Percentiles rank a stretch among this genome's conserved stretches.
These are phyloP conservation scores for Papilio xuthus DNA, from an alignment of 1,140 invertebrate species.

Conservation along the genomic window DNA sequence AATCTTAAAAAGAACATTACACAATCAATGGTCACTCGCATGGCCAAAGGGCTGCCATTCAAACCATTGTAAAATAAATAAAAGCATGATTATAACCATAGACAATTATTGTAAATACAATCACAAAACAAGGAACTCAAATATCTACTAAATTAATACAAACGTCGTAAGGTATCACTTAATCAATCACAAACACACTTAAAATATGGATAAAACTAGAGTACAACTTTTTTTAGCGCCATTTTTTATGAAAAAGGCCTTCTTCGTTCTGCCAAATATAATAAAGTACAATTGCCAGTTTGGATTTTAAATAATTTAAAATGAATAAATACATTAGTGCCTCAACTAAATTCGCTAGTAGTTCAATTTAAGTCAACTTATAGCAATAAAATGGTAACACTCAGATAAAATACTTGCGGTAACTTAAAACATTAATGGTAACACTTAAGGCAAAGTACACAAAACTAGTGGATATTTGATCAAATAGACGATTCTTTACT, in stretches of 20 bases:
- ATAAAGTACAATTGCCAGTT: slow-evolving; percentile 8
- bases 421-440: slow-evolving; percentile 26
- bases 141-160: slow-evolving; percentile 34
- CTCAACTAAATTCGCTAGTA: not conserved
- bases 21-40: not conserved
- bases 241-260: not conserved
- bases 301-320: not conserved
- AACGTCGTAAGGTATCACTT: slow-evolving; percentile 7
- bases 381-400: slow-evolving; percentile 31
- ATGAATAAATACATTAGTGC: not conserved
- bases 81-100: slow-evolving; percentile 32
- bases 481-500: not conserved
- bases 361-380: not conserved
- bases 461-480: slow-evolving; percentile 18
- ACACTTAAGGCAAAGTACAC: slow-evolving; percentile 6
- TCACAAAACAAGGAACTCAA: slow-evolving; percentile 54
- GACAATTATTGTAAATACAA: slow-evolving; percentile 42
- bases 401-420: slow-evolving; percentile 7
- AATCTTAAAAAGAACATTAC: slow-evolving; percentile 39
- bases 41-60: not conserved
- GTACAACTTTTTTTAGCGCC: not conserved
- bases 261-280: not conserved
- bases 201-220: not conserved
- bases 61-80: not conserved
- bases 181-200: slow-evolving; percentile 17